Conservation (phyloP, 2,888 invertebrate genomes). For the Eupithecia tripunctaria region DNA sequence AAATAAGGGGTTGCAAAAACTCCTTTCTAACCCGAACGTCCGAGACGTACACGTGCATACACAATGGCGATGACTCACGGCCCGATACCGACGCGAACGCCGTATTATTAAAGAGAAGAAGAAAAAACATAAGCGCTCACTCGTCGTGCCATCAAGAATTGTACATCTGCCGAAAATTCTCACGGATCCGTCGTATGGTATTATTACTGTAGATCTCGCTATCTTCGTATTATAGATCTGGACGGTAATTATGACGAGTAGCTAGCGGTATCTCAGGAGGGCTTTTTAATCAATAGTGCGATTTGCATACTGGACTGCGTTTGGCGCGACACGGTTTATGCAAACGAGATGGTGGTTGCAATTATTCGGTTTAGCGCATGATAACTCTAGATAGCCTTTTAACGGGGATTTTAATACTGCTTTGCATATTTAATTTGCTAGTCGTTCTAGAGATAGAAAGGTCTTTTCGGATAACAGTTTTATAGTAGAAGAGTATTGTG, state of each 20-base stretch:
- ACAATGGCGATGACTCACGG: constrained; percentile 81
- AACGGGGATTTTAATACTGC: constrained; percentile 9
- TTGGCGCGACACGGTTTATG: constrained; percentile 56
- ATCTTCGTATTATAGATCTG: constrained; percentile 73
- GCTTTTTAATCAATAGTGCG: constrained; percentile 73
- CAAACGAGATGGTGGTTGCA: constrained; percentile 42
- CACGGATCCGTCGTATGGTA: constrained; percentile 80
- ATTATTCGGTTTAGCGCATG: constrained; percentile 36
- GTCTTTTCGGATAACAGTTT: neutral
- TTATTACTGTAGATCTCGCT: constrained; percentile 70
- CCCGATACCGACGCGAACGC: constrained; percentile 69
- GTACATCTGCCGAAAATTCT: constrained; percentile 85
- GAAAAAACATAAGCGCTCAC: constrained; percentile 80
- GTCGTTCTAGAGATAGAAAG: neutral
- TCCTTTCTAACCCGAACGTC: constrained; percentile 81
- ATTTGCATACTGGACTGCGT: constrained; percentile 73
- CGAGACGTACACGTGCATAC: constrained; percentile 78
- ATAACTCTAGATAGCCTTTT: constrained; percentile 25
- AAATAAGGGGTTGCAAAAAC: constrained; percentile 83
- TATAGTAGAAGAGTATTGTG: neutral
- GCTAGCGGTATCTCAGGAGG: constrained; percentile 73
- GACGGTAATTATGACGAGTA: constrained; percentile 74
- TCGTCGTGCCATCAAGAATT: constrained; percentile 81
- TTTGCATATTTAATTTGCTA: neutral
- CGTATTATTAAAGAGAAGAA: constrained; percentile 75